A percentile compares a stretch with the other conserved stretches of the same genome.
These are phyloP conservation scores for Galbula dea DNA, from an alignment of 2,113 vertebrate genomes.

Conservation along the genomic window DNA sequence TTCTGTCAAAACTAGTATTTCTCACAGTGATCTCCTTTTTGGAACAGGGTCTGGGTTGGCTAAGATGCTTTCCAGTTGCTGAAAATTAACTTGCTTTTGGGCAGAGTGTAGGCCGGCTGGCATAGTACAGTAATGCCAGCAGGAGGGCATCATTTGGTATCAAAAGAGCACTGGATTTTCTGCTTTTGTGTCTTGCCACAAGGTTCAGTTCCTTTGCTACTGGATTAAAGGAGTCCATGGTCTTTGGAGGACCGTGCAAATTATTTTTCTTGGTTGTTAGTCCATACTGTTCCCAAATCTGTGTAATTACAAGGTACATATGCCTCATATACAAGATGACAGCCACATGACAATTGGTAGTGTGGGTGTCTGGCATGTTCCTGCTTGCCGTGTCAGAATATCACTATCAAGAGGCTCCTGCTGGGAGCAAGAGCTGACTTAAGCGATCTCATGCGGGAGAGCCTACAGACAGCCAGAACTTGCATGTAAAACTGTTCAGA, in stretches of 20 bases:
- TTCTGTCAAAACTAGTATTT: neutral
- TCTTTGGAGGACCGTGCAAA: neutral
- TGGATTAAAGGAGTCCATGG: neutral
- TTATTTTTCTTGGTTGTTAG: constrained; percentile 31
- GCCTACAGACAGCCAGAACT: neutral
- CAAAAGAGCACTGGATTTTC: neutral
- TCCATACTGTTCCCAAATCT: neutral
- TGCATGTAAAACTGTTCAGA: neutral
- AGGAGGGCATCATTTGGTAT: neutral
- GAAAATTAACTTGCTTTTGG: neutral
- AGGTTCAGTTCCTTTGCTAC: neutral
- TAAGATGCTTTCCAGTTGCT: neutral
- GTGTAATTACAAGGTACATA: constrained; percentile 19
- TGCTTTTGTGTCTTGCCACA: neutral
- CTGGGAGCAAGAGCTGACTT: neutral
- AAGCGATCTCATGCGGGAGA: neutral
- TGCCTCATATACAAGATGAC: constrained; percentile 8
- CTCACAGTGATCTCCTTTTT: neutral
- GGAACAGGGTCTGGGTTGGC: neutral
- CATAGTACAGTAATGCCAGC: neutral
- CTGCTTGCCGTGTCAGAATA: neutral
- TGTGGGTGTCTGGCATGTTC: neutral
- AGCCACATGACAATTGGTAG: neutral
- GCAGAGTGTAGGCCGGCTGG: neutral
- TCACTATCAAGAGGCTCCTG: neutral